Evolutionary conservation across 30 jellyfish, hydroid and myxozoan genomes (phyloP).

Genomic region (Chironex yamaguchii): DNA sequence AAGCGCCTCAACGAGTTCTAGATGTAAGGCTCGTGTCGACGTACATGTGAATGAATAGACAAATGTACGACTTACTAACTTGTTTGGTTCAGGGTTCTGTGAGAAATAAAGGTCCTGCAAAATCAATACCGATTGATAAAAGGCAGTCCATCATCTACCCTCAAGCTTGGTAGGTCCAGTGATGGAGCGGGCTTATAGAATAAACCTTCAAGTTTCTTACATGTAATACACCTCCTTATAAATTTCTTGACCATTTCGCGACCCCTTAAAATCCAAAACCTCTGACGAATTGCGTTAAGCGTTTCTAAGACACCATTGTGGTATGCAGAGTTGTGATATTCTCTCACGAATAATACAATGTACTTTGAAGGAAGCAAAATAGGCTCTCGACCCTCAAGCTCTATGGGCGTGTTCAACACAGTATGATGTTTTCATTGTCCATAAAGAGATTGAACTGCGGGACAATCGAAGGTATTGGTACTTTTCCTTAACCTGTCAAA

Average conservation of each 20-base stretch:
- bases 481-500: not conserved
- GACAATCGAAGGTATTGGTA: not conserved
- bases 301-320: slow-evolving; percentile 26
- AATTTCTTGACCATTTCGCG: slow-evolving; percentile 14
- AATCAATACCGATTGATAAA: slow-evolving; percentile 4
- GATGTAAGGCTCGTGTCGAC: slow-evolving; percentile 72
- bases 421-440: not conserved
- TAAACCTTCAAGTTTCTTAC: slow-evolving; percentile 24
- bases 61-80: not conserved
- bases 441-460: slow-evolving; percentile 6
- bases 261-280: slow-evolving; percentile 32
- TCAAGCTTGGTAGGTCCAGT: slow-evolving; percentile 6
- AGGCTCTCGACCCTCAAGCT: not conserved
- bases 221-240: slow-evolving; percentile 7
- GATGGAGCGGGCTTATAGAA: not conserved
- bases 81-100: not conserved
- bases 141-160: slow-evolving; percentile 5
- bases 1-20: slow-evolving; percentile 55
- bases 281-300: not conserved
- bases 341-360: not conserved
- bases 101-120: slow-evolving; percentile 3
- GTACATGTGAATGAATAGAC: slow-evolving; percentile 70
- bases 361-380: slow-evolving; percentile 11
- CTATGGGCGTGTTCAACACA: not conserved
- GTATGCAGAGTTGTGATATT: not conserved